Conservation (phyloP, 1,140 invertebrate species). For the Vanessa atalanta region DNA sequence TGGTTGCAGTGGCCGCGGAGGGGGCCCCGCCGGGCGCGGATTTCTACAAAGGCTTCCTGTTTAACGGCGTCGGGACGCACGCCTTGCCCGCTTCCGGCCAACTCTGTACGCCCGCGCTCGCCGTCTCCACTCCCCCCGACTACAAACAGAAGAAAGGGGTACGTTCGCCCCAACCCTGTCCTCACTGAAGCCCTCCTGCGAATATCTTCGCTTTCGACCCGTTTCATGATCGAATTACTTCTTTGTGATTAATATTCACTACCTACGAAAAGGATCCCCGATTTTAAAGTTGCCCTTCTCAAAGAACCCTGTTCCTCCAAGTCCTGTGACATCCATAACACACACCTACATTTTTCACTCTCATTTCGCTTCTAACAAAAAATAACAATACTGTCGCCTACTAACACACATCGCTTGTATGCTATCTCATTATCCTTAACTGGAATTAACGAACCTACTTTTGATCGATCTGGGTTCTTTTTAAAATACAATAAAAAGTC, state of each 20-base stretch:
- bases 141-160: slow-evolving; percentile 79
- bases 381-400: not conserved
- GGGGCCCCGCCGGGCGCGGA: slow-evolving; percentile 86
- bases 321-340: slow-evolving; percentile 6
- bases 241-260: slow-evolving; percentile 6
- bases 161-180: slow-evolving; percentile 57
- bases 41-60: slow-evolving; percentile 90
- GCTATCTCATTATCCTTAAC: slow-evolving; percentile 14
- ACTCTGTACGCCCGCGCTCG: slow-evolving; percentile 61
- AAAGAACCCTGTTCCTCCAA: not conserved
- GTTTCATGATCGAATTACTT: not conserved
- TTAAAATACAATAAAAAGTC: not conserved
- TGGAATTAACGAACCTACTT: not conserved
- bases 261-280: not conserved
- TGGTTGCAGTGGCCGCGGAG: slow-evolving; percentile 88
- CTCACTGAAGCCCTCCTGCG: slow-evolving; percentile 9
- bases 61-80: slow-evolving; percentile 70
- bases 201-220: not conserved
- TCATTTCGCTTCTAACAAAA: not conserved
- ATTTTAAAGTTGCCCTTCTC: not conserved
- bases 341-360: not conserved
- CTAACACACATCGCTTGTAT: slow-evolving; percentile 21
- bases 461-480: not conserved
- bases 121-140: slow-evolving; percentile 64
- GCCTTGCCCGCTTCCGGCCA: slow-evolving; percentile 80